Evolutionary conservation across 2,113 vertebrate genomes (phyloP).

Genomic region (Marmota flaviventris): DNA sequence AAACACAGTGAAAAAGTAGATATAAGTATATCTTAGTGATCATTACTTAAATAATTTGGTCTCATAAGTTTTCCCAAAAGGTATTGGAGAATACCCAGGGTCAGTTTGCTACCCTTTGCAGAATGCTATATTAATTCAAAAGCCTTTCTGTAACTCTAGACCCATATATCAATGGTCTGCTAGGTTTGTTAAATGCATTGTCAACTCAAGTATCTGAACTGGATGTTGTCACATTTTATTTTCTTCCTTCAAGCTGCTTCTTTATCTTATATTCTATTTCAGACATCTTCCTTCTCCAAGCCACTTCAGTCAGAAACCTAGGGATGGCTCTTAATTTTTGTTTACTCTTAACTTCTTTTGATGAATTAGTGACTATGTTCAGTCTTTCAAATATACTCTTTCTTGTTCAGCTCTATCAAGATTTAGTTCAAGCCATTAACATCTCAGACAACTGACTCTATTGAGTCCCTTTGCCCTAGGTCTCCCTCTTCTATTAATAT

Average conservation of each 20-base stretch:
- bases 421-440: background rate
- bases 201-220: background rate
- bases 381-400: background rate
- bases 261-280: background rate
- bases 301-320: background rate
- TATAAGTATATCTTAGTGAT: background rate
- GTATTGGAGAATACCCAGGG: background rate
- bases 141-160: background rate
- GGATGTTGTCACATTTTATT: background rate
- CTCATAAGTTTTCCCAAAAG: background rate
- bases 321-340: background rate
- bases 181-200: too few relatives aligned
- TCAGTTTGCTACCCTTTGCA: background rate
- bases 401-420: background rate
- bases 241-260: background rate
- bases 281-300: background rate
- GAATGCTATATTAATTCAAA: background rate
- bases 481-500: background rate
- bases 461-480: background rate
- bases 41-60: background rate
- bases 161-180: background rate
- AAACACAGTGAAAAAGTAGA: background rate
- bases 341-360: background rate
- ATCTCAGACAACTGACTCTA: background rate
- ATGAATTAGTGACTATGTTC: background rate